phyloP scores from a whole-genome alignment of 2,888 invertebrate genomes.

The Automeris io region DNA sequence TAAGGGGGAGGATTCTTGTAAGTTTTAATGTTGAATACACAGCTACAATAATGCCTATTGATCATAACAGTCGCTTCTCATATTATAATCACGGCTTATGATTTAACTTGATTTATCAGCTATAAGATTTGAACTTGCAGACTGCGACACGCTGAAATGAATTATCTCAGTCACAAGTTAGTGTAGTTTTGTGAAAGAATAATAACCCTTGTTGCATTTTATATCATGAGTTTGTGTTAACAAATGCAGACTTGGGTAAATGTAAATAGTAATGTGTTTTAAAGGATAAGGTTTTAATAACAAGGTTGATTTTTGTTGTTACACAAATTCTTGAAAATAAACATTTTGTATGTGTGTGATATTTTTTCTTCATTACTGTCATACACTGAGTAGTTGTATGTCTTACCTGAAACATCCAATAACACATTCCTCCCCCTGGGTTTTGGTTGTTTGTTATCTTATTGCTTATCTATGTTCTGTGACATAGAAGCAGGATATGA shows the following conservation, averaged over 20 bases:
- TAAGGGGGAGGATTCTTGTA: constrained; percentile 65
- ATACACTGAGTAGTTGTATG: constrained; percentile 12
- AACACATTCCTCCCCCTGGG: constrained; percentile 27
- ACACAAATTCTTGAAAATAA: constrained; percentile 75
- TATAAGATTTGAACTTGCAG: constrained; percentile 58
- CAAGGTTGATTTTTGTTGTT: constrained; percentile 77
- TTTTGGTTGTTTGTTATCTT: not conserved
- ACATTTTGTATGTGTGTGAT: constrained; percentile 77
- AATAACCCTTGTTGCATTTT: constrained; percentile 74
- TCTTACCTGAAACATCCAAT: constrained; percentile 14
- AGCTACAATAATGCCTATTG: constrained; percentile 54
- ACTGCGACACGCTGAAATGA: constrained; percentile 66
- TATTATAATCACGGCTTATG: constrained; percentile 71
- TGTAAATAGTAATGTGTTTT: constrained; percentile 76
- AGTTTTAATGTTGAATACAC: constrained; percentile 61
- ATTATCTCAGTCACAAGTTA: constrained; percentile 74
- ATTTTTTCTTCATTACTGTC: constrained; percentile 55
- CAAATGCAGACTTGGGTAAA: constrained; percentile 70
- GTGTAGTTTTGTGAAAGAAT: constrained; percentile 62
- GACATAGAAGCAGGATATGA: not conserved
- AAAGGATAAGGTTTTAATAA: constrained; percentile 72
- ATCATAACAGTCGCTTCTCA: constrained; percentile 70
- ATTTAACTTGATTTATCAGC: constrained; percentile 56
- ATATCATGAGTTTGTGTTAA: constrained; percentile 71
- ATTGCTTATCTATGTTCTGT: not conserved